Base-by-base conservation (phyloP, 2,888 invertebrate species). In the Synergus laeviventris region DNA sequence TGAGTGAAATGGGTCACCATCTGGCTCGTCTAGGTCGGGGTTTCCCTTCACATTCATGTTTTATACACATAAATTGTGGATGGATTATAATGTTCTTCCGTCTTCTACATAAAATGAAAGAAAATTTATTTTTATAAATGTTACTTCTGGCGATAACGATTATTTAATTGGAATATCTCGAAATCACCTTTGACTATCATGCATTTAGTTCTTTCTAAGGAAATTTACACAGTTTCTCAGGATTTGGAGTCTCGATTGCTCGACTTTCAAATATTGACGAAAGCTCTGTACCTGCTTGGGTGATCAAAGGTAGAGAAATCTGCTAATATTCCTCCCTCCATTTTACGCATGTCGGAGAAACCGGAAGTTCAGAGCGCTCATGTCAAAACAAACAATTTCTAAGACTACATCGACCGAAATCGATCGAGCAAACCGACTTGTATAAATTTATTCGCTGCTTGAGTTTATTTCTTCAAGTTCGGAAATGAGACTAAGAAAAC, bases 221-320 rank as follows among this genome's bases (percentile, higher is more conserved):
- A 45, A 45, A 45, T 5, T 16, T 56, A 12, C 21, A 18, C 18
- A 56, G 2, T 56, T 56, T n/a, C 18, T 18, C n/a, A 18, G 18
- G 9, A 56, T 11, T 56, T 11, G 18, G 4, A 56, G 18, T 56
- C 18, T 18, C 11, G 21, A 56, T 56, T 56, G 18, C 21, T 21
- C 56, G 56, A 4, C 11, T 56, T 56, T 21, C 56, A 56, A 56
- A 56, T 56, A 56, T 56, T 56, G 56, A 56, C 56, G 12, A 56
- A 18, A 56, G 56, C 21, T 56, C 21, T 21, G 12, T 21, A 56
- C 21, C 2, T 56, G 56, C 21, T 56, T 56, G 56, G 12, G 3
- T 12, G 56, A 56, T 56, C 56, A 56, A 56, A 56, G 56, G 21
- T 21, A 11, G 12, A 56, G 56, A 56, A 56, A 56, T 56, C 21